These are phyloP conservation scores for Hippoglossus stenolepis DNA, from an alignment of 2,113 vertebrate species.

Conservation along the genomic window DNA sequence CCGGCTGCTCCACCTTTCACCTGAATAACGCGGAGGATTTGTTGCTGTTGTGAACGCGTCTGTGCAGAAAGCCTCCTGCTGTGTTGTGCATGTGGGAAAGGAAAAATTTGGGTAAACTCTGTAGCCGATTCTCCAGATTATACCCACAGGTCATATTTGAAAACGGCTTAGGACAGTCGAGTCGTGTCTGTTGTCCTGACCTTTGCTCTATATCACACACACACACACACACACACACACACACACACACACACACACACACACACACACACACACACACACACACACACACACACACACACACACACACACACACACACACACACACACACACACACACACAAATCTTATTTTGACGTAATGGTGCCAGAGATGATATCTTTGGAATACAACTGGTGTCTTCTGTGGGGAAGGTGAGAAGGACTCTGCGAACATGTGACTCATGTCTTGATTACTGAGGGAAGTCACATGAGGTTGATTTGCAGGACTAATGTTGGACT, in stretches of 20 bases:
- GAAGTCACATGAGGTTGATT: slow-evolving; percentile 16
- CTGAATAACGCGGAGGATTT: too few species aligned
- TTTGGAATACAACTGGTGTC: slow-evolving; percentile 41
- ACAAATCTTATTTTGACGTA: slow-evolving; percentile 53
- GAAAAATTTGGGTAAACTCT: too few species aligned
- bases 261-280: background rate
- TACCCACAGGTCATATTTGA: too few species aligned
- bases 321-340: background rate
- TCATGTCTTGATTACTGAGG: background rate
- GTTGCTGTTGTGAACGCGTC: too few species aligned
- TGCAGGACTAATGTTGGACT: background rate
- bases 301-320: background rate
- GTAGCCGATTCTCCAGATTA: too few species aligned
- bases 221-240: background rate
- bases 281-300: background rate
- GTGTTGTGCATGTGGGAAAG: too few species aligned
- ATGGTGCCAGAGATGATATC: slow-evolving; percentile 45
- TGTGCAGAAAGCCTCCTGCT: too few species aligned
- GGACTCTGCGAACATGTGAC: background rate
- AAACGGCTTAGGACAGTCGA: slow-evolving; percentile 10
- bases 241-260: slow-evolving; percentile 3
- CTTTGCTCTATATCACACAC: slow-evolving; percentile 25
- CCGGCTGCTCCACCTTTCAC: too few species aligned
- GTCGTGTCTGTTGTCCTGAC: slow-evolving; percentile 31
- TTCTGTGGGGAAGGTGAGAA: slow-evolving; percentile 1